Conservation (phyloP, 2,797 vertebrate genomes). For the Ctenosaura bakeri region DNA sequence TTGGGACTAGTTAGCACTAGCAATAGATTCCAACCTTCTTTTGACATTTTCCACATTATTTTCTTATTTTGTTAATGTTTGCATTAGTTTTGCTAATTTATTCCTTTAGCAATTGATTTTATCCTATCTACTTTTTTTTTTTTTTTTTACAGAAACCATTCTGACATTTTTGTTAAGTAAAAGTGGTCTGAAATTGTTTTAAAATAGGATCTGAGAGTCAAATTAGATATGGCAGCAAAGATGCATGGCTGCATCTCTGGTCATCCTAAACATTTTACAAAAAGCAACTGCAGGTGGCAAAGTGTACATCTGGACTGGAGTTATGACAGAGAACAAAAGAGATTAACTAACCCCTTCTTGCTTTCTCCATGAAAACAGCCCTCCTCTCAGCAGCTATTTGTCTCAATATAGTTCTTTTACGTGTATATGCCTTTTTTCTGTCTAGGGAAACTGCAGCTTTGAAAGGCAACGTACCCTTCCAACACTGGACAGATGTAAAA, state of each 20-base stretch:
- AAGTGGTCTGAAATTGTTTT: neutral
- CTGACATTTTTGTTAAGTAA: neutral
- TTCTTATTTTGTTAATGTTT: neutral
- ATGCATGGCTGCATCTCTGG: neutral
- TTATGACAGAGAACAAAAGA: neutral
- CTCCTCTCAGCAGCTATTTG: neutral
- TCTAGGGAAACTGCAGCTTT: neutral
- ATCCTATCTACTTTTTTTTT: no score
- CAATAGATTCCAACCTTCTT: neutral
- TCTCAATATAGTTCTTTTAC: neutral
- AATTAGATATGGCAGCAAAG: neutral
- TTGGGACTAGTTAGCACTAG: neutral
- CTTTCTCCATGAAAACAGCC: neutral
- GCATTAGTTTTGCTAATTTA: neutral
- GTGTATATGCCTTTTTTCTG: neutral
- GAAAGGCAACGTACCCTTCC: neutral
- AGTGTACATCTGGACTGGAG: neutral
- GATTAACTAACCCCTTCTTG: neutral
- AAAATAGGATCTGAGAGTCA: neutral
- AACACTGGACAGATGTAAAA: no score
- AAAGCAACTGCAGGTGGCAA: neutral
- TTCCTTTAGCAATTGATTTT: neutral
- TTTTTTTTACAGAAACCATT: neutral
- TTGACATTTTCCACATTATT: neutral
- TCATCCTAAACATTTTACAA: neutral